A percentile compares a stretch with the other conserved stretches of the same genome.
Conservation (phyloP, 2,888 invertebrate species). For the Dryococelus australis region DNA sequence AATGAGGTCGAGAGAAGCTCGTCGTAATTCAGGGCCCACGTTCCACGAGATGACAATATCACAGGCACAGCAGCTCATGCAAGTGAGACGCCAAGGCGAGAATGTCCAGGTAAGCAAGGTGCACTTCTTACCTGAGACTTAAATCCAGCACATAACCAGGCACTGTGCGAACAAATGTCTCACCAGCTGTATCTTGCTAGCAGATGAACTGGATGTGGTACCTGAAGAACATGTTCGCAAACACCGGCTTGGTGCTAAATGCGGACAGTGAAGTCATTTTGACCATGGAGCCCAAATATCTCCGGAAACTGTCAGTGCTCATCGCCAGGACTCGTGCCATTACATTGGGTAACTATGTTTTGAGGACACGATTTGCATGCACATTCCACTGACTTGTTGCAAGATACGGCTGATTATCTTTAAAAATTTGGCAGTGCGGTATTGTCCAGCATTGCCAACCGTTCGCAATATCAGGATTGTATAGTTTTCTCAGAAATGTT, state of each 20-base stretch:
- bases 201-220: constrained; percentile 1
- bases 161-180: too few relatives aligned
- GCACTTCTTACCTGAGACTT: not conserved
- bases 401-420: too few relatives aligned
- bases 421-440: too few relatives aligned
- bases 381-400: not conserved
- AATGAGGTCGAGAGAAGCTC: not conserved
- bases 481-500: too few relatives aligned
- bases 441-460: too few relatives aligned
- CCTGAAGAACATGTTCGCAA: not conserved
- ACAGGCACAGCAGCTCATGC: not conserved
- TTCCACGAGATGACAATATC: not conserved
- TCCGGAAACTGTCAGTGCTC: not conserved
- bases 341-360: not conserved
- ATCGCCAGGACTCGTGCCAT: not conserved
- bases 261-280: not conserved
- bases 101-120: not conserved
- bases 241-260: not conserved
- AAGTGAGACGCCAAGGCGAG: not conserved
- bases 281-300: not conserved
- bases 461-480: too few relatives aligned
- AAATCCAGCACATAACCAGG: too few relatives aligned
- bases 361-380: not conserved
- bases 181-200: not conserved
- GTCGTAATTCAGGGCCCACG: not conserved